A percentile compares a stretch with the other conserved stretches of the same genome.
Conservation (phyloP, 2,797 vertebrate species). For the Hapalemur alaotrensis region DNA sequence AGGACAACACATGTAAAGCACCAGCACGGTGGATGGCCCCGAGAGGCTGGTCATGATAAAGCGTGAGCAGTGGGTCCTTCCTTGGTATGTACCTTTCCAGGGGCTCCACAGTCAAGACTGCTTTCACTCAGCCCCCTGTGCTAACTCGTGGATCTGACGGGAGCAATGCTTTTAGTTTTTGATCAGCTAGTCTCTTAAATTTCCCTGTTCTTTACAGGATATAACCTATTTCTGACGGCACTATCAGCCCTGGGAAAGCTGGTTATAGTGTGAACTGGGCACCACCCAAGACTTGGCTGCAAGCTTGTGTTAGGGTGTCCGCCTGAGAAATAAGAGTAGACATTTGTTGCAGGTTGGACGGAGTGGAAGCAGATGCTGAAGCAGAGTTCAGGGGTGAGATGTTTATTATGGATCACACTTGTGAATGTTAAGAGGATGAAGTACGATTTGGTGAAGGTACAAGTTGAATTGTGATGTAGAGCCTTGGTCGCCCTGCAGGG, state of each 20-base stretch:
- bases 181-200: not conserved
- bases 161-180: not conserved
- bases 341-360: not conserved
- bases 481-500: not conserved
- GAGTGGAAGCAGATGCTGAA: not conserved
- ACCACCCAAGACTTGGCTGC: not conserved
- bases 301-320: not conserved
- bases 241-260: not conserved
- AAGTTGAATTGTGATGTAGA: not conserved
- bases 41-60: not conserved
- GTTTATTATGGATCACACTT: not conserved
- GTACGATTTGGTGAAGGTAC: not conserved
- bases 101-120: not conserved
- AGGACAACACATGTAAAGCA: not conserved
- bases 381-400: not conserved
- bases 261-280: not conserved
- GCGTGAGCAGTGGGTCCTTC: not conserved
- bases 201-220: not conserved
- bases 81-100: not conserved
- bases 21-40: accelerated
- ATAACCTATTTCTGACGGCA: not conserved
- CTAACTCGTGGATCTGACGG: not conserved
- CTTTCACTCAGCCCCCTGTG: not conserved
- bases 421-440: not conserved
- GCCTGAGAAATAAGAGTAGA: not conserved